phyloP scores from a whole-genome alignment of 1,140 invertebrate genomes.

The Diorhabda elongata region DNA sequence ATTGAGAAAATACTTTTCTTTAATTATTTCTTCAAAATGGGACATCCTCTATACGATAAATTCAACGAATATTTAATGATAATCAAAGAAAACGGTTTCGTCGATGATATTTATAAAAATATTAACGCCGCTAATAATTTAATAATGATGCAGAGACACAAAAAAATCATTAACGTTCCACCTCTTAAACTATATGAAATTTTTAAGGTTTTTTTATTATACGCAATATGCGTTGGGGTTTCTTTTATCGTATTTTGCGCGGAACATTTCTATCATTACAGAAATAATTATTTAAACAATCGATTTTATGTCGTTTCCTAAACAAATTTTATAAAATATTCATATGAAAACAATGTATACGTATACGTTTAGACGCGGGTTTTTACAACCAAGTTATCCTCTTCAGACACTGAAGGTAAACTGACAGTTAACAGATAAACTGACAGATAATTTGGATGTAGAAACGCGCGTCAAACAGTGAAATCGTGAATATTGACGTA shows the following conservation, averaged over 20 bases:
- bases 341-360: too few species aligned
- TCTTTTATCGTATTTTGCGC: neutral
- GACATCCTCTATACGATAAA: neutral
- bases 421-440: too few species aligned
- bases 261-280: neutral
- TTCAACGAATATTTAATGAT: neutral
- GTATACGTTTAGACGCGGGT: too few species aligned
- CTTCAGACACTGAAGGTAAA: too few species aligned
- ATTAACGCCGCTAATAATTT: neutral
- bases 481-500: too few species aligned
- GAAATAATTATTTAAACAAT: too few species aligned
- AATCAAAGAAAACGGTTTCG: neutral
- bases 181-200: neutral
- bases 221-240: neutral
- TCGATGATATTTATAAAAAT: neutral
- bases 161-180: neutral
- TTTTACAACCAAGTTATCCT: too few species aligned
- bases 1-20: neutral
- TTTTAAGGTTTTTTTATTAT: neutral
- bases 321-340: too few species aligned
- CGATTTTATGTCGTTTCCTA: too few species aligned
- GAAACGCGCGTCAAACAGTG: too few species aligned
- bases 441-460: too few species aligned
- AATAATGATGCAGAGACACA: neutral
- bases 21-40: neutral